Conservation (phyloP, 2,888 invertebrate species). For the Cephus rjabovi region DNA sequence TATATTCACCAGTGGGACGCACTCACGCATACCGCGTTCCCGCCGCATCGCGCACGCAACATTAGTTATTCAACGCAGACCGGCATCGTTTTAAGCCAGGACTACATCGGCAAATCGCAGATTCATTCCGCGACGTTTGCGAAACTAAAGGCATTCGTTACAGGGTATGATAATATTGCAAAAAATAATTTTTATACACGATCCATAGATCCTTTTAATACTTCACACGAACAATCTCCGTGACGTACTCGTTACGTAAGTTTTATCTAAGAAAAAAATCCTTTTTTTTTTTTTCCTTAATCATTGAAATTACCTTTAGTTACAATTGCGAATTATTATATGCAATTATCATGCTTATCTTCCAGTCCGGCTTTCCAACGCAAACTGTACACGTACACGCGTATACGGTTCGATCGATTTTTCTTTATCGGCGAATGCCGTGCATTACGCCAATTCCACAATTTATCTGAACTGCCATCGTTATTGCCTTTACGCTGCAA, state of each 20-base stretch:
- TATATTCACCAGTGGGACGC: slow-evolving; percentile 25
- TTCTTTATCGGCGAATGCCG: slow-evolving; percentile 51
- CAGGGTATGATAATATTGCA: neutral
- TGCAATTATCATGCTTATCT: neutral
- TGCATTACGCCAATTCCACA: slow-evolving; percentile 31
- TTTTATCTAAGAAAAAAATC: neutral
- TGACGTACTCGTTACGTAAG: neutral
- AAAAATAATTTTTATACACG: neutral
- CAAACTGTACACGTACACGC: slow-evolving; percentile 24
- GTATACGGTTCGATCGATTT: slow-evolving; percentile 37
- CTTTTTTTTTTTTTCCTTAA: neutral
- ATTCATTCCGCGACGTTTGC: neutral
- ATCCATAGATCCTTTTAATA: neutral
- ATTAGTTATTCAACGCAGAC: slow-evolving; percentile 44
- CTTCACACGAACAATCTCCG: neutral
- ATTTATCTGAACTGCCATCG: neutral
- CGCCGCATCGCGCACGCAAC: slow-evolving; percentile 40
- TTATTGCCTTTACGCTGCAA: neutral
- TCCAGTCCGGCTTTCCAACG: neutral
- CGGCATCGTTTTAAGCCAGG: slow-evolving; percentile 1
- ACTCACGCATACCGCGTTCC: slow-evolving; percentile 33
- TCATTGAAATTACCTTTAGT: neutral
- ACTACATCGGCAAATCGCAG: neutral
- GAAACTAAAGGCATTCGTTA: neutral
- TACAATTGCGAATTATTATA: neutral